Conservation (phyloP, 2,888 invertebrate species). For the Laspeyria flexula region DNA sequence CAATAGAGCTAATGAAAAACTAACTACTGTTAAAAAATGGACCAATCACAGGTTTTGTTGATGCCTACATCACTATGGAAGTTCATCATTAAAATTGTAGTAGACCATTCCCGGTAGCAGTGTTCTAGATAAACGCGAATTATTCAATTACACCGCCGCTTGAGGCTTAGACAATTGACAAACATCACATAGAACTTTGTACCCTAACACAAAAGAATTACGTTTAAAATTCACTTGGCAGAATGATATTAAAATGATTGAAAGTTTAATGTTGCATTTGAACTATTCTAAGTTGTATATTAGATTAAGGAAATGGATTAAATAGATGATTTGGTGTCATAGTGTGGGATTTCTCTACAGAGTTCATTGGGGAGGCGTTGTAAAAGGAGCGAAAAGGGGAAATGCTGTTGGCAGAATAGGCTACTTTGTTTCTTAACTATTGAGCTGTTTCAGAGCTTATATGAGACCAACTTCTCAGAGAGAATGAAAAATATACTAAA, state of each 20-base stretch:
- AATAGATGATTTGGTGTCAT: constrained; percentile 24
- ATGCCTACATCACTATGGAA: not conserved
- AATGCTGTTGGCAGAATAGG: no score
- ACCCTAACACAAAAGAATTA: not conserved
- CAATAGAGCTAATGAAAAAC: no score
- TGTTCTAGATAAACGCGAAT: constrained; percentile 49
- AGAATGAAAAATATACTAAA: no score
- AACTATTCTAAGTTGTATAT: constrained; percentile 23
- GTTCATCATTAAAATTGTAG: constrained; percentile 1
- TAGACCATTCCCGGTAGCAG: constrained; percentile 40
- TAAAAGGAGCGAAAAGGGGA: no score
- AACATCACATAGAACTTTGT: not conserved
- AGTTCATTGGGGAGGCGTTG: no score
- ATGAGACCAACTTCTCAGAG: no score
- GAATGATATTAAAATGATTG: constrained; percentile 7
- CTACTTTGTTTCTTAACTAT: no score
- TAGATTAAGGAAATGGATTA: constrained; percentile 37
- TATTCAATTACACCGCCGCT: constrained; percentile 48
- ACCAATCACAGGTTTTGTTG: not conserved
- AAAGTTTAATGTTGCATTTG: constrained; percentile 28
- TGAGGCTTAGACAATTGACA: constrained; percentile 1
- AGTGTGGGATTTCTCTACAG: not conserved
- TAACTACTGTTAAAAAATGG: no score
- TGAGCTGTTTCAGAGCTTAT: no score
- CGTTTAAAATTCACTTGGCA: not conserved